These are phyloP conservation scores for Tautogolabrus adspersus DNA, from an alignment of 2,113 vertebrate species.

Conservation along the genomic window DNA sequence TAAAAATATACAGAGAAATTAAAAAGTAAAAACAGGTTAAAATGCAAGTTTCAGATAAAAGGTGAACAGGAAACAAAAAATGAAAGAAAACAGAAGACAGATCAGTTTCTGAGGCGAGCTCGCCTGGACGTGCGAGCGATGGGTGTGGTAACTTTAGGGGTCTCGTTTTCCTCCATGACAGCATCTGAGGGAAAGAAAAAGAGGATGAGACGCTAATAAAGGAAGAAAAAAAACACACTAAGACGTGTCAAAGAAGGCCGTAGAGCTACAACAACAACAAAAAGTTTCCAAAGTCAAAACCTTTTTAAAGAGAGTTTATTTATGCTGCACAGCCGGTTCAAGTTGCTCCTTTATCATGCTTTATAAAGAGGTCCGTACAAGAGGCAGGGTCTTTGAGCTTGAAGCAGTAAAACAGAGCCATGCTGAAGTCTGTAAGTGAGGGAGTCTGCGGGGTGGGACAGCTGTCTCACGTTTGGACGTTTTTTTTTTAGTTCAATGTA, in stretches of 20 bases:
- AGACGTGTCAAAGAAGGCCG: background rate
- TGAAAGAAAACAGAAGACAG: background rate
- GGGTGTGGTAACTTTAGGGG: conserved; percentile 93
- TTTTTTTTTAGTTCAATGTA: too few relatives aligned
- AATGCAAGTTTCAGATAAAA: background rate
- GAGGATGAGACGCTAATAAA: background rate
- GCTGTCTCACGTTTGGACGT: too few relatives aligned
- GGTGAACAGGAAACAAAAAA: background rate
- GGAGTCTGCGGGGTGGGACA: too few relatives aligned
- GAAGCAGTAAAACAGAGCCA: too few relatives aligned
- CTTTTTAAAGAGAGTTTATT: too few relatives aligned
- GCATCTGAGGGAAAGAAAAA: conserved; percentile 78
- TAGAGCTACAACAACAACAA: too few relatives aligned
- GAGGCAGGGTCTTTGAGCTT: too few relatives aligned
- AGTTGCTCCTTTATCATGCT: too few relatives aligned
- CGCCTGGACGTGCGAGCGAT: conserved; percentile 88
- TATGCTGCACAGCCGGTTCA: too few relatives aligned
- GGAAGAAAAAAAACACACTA: background rate
- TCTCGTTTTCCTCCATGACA: conserved; percentile 90
- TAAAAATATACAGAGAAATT: conserved; percentile 19
- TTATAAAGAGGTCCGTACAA: too few relatives aligned
- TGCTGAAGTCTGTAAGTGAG: too few relatives aligned
- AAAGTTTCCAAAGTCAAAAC: too few relatives aligned
- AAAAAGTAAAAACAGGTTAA: conserved; percentile 5
- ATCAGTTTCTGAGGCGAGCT: conserved; percentile 81